Evolutionary conservation across 1,140 invertebrate genomes (phyloP), one percentile per base, ranked within the genome.

Genomic region (Nomia melanderi): DNA sequence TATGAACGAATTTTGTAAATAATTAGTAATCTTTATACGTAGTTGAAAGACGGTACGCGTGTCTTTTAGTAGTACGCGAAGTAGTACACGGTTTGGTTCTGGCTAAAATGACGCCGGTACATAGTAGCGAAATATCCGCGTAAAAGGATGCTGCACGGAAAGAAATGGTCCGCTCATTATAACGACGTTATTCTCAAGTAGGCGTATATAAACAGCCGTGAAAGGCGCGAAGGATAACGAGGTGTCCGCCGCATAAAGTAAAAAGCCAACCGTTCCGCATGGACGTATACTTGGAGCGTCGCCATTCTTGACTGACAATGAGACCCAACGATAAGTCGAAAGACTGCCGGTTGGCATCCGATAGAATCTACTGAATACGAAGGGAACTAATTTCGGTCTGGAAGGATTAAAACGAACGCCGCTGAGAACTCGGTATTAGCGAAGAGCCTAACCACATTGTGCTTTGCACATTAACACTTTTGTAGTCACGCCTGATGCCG

Each of bases 151-250:
- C 17, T 33, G 17, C 27, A n/a, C 12, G 27, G 12, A 60, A 75
- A 50, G 29, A 65, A 44, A 50, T 29, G 31, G 27, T 8, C 20
- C 53, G 44, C 69, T 83, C 77, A 50, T 83, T 83, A 83, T 75
- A 62, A 82, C 39, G 76, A 78, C 25, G 65, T 65, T 71, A 71
- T 36, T 56, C 17, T 69, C 39, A 71, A 53, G 66, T 83, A 71
- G 14, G 57, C 25, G 57, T 56, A 36, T 36, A 44, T 72, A 33
- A 54, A 64, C 54, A 47, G 25, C 17, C 25, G 5, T 39, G 36
- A 73, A 74, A 65, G 29, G 44, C 14, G 25, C 23, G n/a, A 44
- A 64, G 36, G 36, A 79, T 79, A 83, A 82, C 11, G 53, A 82
- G 70, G 47, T 63, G 23, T 66, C 50, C 44, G 4, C 17, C 20